Percentiles rank a stretch among this genome's conserved stretches.
These are phyloP conservation scores for Himalopsyche tibetana DNA, from an alignment of 2,888 invertebrate species.

Conservation along the genomic window DNA sequence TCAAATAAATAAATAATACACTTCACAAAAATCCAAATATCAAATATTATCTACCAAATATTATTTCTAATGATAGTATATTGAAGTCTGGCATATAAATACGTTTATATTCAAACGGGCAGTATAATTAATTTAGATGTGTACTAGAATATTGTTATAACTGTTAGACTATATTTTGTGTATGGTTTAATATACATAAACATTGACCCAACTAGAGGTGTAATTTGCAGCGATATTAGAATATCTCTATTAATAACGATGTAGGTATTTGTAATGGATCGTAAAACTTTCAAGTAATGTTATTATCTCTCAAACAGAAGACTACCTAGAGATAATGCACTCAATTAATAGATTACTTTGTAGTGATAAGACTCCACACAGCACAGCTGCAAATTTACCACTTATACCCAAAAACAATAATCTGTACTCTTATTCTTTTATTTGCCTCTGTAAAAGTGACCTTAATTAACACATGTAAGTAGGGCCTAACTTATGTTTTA, in stretches of 20 bases:
- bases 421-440: slow-evolving; percentile 21
- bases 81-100: slow-evolving; percentile 18
- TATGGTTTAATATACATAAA: slow-evolving; percentile 1
- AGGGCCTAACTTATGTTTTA: slow-evolving; percentile 52
- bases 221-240: slow-evolving; percentile 4
- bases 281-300: background rate
- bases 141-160: slow-evolving; percentile 1
- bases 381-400: background rate
- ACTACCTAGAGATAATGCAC: background rate
- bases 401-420: slow-evolving; percentile 29
- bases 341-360: background rate
- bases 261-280: background rate
- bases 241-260: background rate
- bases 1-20: slow-evolving; percentile 13
- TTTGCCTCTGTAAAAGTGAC: slow-evolving; percentile 50
- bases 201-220: background rate
- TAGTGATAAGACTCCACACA: background rate
- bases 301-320: background rate
- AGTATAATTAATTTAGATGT: slow-evolving; percentile 20
- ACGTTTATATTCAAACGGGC: slow-evolving; percentile 35
- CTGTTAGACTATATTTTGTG: background rate
- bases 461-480: slow-evolving; percentile 55
- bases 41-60: slow-evolving; percentile 42
- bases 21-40: slow-evolving; percentile 24
- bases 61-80: slow-evolving; percentile 35